phyloP scores from a whole-genome alignment of 2,888 invertebrate species.

The Drosophila flavopinicola region DNA sequence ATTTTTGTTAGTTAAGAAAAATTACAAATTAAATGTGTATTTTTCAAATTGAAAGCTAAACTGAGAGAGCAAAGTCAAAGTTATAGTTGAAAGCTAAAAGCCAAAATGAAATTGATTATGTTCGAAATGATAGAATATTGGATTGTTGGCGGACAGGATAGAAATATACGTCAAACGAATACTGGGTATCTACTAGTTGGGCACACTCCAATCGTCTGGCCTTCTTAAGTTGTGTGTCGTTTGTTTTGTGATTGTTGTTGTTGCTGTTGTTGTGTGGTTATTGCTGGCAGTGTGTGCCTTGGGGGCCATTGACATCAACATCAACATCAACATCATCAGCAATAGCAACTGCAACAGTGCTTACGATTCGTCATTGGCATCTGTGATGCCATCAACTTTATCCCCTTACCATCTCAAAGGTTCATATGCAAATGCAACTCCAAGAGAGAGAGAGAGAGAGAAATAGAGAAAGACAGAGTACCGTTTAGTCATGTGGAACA shows the following conservation, averaged over 20 bases:
- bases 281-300: slow-evolving; percentile 16
- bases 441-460: background rate
- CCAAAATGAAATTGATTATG: too few relatives aligned
- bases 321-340: slow-evolving; percentile 10
- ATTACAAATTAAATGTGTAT: too few relatives aligned
- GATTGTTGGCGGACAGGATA: too few relatives aligned
- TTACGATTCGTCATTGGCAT: slow-evolving; percentile 23
- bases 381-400: slow-evolving; percentile 34
- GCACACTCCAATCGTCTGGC: background rate
- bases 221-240: slow-evolving; percentile 3
- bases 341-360: background rate
- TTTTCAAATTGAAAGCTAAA: too few relatives aligned
- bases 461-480: background rate
- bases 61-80: too few relatives aligned
- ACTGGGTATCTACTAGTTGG: background rate
- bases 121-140: too few relatives aligned
- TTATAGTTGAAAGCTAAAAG: too few relatives aligned
- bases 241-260: slow-evolving; percentile 16
- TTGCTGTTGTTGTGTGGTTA: slow-evolving; percentile 12
- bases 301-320: slow-evolving; percentile 32
- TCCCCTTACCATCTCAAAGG: slow-evolving; percentile 11
- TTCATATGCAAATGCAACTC: slow-evolving; percentile 26
- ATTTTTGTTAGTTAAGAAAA: too few relatives aligned
- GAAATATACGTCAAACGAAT: too few relatives aligned
- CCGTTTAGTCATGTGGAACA: slow-evolving; percentile 26